These are phyloP conservation scores for Bradypodion ventrale DNA, from an alignment of 2,797 vertebrate species.

Conservation along the genomic window DNA sequence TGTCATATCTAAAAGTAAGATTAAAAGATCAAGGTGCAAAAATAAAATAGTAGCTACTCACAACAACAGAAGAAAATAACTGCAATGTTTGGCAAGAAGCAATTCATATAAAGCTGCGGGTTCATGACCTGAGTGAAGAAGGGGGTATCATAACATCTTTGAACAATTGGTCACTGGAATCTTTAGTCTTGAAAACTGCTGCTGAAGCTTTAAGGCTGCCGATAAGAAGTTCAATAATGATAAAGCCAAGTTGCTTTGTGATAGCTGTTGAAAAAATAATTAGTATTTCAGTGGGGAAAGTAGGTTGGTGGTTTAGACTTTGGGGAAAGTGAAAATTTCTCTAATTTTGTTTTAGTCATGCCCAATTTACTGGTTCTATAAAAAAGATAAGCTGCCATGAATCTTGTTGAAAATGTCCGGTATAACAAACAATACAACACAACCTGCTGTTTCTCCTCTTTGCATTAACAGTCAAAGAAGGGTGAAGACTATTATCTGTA, in stretches of 20 bases:
- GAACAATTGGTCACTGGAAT: background rate
- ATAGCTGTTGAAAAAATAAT: background rate
- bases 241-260: background rate
- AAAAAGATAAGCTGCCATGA: background rate
- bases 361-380: background rate
- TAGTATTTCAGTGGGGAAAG: background rate
- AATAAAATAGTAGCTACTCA: background rate
- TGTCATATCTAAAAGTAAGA: background rate
- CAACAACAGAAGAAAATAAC: background rate
- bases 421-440: background rate
- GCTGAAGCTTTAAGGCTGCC: background rate
- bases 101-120: background rate
- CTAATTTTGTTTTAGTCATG: background rate
- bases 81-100: background rate
- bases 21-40: background rate
- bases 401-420: background rate
- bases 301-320: background rate
- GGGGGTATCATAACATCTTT: background rate
- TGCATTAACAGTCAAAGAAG: background rate
- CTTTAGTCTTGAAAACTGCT: background rate
- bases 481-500: background rate
- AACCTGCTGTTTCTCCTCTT: background rate
- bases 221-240: background rate
- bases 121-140: background rate
- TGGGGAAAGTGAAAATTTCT: background rate